phyloP scores from a whole-genome alignment of 1,140 invertebrate species.

The Lineus longissimus region DNA sequence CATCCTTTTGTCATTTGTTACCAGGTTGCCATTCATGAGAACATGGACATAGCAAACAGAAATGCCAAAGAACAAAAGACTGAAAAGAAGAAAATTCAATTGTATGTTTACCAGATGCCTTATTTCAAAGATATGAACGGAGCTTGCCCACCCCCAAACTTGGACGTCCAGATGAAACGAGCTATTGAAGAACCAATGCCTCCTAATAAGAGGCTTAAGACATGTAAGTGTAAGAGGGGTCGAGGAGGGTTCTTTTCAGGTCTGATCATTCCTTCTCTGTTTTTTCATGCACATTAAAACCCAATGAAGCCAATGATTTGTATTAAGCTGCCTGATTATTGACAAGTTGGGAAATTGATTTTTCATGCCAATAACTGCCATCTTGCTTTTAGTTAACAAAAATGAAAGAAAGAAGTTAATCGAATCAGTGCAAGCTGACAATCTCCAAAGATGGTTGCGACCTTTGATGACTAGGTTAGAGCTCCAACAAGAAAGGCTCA shows the following conservation, averaged over 20 bases:
- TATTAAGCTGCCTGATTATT: no score
- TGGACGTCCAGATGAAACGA: slow-evolving; percentile 23
- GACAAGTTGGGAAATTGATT: no score
- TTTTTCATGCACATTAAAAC: no score
- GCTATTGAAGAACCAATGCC: slow-evolving; percentile 17
- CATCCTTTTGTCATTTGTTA: no score
- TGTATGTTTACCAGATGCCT: slow-evolving; percentile 5
- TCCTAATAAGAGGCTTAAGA: neutral
- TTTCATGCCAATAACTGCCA: no score
- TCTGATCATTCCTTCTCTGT: no score
- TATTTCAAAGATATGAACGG: slow-evolving; percentile 23
- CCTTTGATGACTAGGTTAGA: slow-evolving; percentile 30
- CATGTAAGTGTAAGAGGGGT: neutral
- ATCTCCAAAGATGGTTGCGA: slow-evolving; percentile 25
- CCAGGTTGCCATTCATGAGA: no score
- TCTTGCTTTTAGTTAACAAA: slow-evolving; percentile 19
- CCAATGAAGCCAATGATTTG: no score
- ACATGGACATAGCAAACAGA: no score
- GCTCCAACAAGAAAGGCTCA: slow-evolving; percentile 17
- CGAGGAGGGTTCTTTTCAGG: no score
- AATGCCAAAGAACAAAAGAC: neutral
- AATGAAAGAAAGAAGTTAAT: slow-evolving; percentile 20
- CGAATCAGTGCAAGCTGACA: slow-evolving; percentile 28
- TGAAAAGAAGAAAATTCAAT: slow-evolving; percentile 4
- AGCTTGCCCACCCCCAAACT: slow-evolving; percentile 21